Percentiles rank a stretch among this genome's conserved stretches.
These are phyloP conservation scores for Notodromas monacha DNA, from an alignment of 2,888 invertebrate genomes.

Conservation along the genomic window DNA sequence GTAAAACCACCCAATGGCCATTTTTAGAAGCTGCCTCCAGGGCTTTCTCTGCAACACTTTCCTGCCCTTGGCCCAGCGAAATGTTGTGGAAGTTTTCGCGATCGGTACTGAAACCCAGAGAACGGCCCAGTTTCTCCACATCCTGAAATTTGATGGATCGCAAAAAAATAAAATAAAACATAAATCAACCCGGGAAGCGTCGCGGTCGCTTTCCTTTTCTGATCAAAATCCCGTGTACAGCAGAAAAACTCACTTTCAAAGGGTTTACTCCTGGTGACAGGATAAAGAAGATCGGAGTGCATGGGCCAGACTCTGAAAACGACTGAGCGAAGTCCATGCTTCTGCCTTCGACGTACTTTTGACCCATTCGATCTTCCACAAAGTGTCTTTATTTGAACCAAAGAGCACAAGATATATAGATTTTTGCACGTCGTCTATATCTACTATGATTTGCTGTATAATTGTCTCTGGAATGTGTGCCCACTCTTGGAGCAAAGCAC, in stretches of 20 bases:
- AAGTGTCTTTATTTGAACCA: slow-evolving; percentile 31
- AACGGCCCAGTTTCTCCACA: slow-evolving; percentile 57
- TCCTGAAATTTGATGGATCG: too few relatives aligned
- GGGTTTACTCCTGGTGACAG: slow-evolving; percentile 88
- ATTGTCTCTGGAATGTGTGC: too few relatives aligned
- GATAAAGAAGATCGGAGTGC: slow-evolving; percentile 82
- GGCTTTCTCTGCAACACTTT: slow-evolving; percentile 66
- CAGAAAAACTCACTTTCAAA: slow-evolving; percentile 45
- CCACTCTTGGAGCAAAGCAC: too few relatives aligned
- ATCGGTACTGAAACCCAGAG: slow-evolving; percentile 45
- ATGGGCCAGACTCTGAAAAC: slow-evolving; percentile 67
- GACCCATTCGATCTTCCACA: slow-evolving; percentile 71
- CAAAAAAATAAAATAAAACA: not conserved
- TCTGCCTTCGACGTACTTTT: slow-evolving; percentile 58
- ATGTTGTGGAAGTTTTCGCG: slow-evolving; percentile 72
- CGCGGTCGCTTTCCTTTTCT: too few relatives aligned
- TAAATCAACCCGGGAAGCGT: not conserved
- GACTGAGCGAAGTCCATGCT: slow-evolving; percentile 71
- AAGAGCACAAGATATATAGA: too few relatives aligned
- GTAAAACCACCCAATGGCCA: slow-evolving; percentile 84
- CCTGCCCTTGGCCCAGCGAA: slow-evolving; percentile 71
- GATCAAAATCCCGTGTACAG: too few relatives aligned
- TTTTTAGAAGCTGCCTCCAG: slow-evolving; percentile 51
- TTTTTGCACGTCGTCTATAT: not conserved
- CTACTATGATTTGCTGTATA: too few relatives aligned